phyloP scores from a whole-genome alignment of 2,113 vertebrate species.

The Psilopsiagon aurifrons region DNA sequence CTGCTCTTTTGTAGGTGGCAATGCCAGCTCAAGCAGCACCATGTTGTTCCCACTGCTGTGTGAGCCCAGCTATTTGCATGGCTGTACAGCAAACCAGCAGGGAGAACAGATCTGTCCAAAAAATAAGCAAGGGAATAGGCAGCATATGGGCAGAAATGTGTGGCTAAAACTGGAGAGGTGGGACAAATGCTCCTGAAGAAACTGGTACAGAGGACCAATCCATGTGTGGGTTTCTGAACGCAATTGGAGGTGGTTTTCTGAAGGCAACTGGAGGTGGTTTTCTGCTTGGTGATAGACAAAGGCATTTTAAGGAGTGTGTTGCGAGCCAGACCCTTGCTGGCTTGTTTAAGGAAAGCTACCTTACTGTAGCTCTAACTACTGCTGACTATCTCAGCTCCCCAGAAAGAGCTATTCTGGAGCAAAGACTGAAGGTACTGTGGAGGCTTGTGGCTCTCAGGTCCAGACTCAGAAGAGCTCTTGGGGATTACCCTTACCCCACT shows the following conservation, averaged over 20 bases:
- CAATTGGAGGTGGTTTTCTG: background rate
- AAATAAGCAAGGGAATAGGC: background rate
- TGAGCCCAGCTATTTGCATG: background rate
- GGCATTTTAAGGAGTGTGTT: slow-evolving; percentile 8
- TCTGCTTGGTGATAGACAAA: slow-evolving; percentile 24
- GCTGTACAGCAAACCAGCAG: background rate
- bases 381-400: background rate
- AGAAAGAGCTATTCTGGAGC: background rate
- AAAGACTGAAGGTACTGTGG: background rate
- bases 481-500: background rate
- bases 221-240: background rate
- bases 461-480: background rate
- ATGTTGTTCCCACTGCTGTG: background rate
- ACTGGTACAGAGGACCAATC: background rate
- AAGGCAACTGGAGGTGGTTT: background rate
- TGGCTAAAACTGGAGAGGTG: background rate
- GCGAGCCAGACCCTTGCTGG: background rate
- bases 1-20: background rate
- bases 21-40: background rate
- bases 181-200: slow-evolving; percentile 7
- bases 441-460: background rate
- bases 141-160: background rate
- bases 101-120: background rate
- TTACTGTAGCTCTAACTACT: background rate
- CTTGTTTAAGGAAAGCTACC: background rate